A percentile compares a stretch with the other conserved stretches of the same genome.
phyloP scores from a whole-genome alignment of 1,140 invertebrate species.

The Drosophila kikkawai region DNA sequence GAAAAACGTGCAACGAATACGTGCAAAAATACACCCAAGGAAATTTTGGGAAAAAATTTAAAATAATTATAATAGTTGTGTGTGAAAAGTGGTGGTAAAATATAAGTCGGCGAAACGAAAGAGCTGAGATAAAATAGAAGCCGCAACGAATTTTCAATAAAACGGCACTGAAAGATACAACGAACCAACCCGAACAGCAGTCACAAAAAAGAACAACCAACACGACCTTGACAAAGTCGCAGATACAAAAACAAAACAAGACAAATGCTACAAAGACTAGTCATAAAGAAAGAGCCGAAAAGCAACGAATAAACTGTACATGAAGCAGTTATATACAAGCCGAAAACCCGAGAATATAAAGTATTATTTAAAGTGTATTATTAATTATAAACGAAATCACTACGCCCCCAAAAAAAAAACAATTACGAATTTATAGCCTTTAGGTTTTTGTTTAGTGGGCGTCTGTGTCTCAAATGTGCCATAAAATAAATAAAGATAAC shows the following conservation, averaged over 20 bases:
- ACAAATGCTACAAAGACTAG: conserved; percentile 54
- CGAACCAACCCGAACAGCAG: conserved; percentile 36
- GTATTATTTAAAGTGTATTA: conserved; percentile 77
- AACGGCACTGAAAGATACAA: conserved; percentile 50
- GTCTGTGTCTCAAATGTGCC: conserved; percentile 64
- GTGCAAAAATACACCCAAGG: conserved; percentile 9
- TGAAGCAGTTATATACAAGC: conserved; percentile 33
- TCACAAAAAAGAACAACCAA: conserved; percentile 39
- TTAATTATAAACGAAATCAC: conserved; percentile 51
- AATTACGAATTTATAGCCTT: conserved; percentile 70
- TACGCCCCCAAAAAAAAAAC: conserved; percentile 52
- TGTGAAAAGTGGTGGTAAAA: conserved; percentile 20
- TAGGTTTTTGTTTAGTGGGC: conserved; percentile 49
- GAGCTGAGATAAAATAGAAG: conserved; percentile 41
- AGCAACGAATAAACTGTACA: conserved; percentile 44
- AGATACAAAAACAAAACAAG: conserved; percentile 25
- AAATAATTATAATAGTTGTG: conserved; percentile 19
- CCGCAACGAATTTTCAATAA: conserved; percentile 43
- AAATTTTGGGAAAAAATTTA: not conserved
- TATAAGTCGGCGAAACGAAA: conserved; percentile 10
- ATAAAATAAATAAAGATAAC: conserved; percentile 59
- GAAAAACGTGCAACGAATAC: conserved; percentile 67
- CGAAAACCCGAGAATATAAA: conserved; percentile 42
- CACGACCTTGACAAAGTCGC: conserved; percentile 75
- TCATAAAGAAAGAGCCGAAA: conserved; percentile 50